Evolutionary conservation across 2,797 vertebrate genomes (phyloP).

Genomic region (Hylomyscus alleni): DNA sequence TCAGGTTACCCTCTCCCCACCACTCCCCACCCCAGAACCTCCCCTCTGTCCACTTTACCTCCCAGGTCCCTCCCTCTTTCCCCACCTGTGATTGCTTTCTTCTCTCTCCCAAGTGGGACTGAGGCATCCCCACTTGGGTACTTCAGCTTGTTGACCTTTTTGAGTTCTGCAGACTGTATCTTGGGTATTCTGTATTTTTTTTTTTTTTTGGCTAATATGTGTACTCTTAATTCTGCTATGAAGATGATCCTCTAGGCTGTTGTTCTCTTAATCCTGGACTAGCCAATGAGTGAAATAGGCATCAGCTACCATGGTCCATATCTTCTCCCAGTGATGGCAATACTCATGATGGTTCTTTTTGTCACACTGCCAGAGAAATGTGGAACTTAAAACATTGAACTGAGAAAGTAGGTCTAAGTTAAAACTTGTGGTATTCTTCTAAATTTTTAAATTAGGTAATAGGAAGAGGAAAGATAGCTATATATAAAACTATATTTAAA

Average conservation of each 20-base stretch:
- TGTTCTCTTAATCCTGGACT: background rate
- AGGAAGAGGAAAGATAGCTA: background rate
- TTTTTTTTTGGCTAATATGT: too few species aligned
- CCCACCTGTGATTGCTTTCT: too few species aligned
- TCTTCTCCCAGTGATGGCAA: background rate
- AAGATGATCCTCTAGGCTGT: background rate
- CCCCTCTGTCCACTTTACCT: too few species aligned
- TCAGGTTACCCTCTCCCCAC: too few species aligned
- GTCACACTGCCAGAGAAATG: background rate
- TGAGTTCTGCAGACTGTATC: too few species aligned
- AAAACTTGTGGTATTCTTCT: background rate
- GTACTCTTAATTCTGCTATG: background rate
- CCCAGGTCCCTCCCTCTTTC: too few species aligned
- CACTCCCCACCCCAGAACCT: too few species aligned
- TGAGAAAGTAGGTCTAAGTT: background rate
- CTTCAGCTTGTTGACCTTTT: too few species aligned
- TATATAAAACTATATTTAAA: background rate
- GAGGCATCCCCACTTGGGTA: too few species aligned
- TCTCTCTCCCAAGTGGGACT: too few species aligned
- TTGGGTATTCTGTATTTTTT: too few species aligned
- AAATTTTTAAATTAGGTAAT: background rate
- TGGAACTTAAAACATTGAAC: background rate
- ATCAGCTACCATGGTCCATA: background rate
- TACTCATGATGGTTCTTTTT: background rate
- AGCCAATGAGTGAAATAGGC: background rate